Percentiles rank a stretch among this genome's conserved stretches.
phyloP scores from a whole-genome alignment of 2,113 vertebrate species.

The Falco punctatus region DNA sequence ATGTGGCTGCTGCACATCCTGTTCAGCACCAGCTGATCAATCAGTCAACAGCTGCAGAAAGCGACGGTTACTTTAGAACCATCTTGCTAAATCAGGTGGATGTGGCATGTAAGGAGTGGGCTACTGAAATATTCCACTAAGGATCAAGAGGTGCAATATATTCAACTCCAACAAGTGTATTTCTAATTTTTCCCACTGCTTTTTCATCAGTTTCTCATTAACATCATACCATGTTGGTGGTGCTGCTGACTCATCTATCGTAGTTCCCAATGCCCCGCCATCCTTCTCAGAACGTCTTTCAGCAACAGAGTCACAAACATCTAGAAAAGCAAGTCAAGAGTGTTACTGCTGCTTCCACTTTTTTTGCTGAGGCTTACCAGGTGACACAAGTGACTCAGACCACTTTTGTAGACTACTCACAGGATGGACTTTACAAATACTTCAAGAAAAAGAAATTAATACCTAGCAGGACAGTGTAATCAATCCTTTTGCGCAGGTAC shows the following conservation, averaged over 20 bases:
- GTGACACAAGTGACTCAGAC: not conserved
- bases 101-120: not conserved
- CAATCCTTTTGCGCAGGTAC: not conserved
- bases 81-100: not conserved
- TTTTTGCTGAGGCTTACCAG: not conserved
- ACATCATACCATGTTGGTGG: not conserved
- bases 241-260: not conserved
- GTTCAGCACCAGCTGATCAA: not conserved
- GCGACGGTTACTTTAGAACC: not conserved
- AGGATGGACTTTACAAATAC: not conserved
- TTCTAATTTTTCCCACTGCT: not conserved
- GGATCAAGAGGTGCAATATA: not conserved
- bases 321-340: not conserved
- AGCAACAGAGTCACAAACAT: fast-evolving
- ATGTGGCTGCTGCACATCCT: not conserved
- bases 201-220: not conserved
- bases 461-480: not conserved
- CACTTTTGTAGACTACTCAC: not conserved
- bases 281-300: not conserved
- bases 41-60: not conserved
- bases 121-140: not conserved
- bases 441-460: not conserved
- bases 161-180: not conserved
- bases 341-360: not conserved
- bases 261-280: not conserved